Evolutionary conservation across 2,113 vertebrate species (phyloP).

Genomic region (Myotis lucifugus): DNA sequence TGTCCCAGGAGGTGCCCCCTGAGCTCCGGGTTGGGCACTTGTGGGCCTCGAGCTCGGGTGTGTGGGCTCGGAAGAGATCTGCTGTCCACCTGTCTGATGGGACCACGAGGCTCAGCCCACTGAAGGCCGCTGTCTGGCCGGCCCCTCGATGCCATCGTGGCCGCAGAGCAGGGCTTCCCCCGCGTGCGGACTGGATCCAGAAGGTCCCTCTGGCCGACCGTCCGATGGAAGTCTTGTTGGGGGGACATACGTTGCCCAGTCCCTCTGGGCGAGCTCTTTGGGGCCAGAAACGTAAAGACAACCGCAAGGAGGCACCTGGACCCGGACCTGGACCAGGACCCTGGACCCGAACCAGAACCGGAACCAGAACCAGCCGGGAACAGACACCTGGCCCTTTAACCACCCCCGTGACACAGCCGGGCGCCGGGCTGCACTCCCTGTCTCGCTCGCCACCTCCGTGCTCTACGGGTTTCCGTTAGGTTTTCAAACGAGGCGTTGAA

Average conservation of each 20-base stretch:
- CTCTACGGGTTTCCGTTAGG: neutral
- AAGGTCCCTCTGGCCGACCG: neutral
- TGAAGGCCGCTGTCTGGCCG: neutral
- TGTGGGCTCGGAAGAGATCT: neutral
- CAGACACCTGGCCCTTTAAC: neutral
- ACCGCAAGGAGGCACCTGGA: too few species aligned
- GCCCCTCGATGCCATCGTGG: neutral
- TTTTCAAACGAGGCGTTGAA: slow-evolving; percentile 39
- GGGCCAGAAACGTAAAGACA: too few species aligned
- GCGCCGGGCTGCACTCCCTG: neutral
- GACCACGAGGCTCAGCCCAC: neutral
- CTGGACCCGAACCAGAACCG: too few species aligned
- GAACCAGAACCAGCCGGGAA: neutral
- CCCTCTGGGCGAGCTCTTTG: too few species aligned
- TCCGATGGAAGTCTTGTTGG: too few species aligned
- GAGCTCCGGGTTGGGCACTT: neutral
- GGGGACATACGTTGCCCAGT: neutral
- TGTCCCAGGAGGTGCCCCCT: neutral
- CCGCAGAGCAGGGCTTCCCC: neutral
- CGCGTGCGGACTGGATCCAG: neutral
- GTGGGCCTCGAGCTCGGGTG: neutral
- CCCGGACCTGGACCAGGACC: too few species aligned
- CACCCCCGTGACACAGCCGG: neutral
- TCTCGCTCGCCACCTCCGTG: neutral
- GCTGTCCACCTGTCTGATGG: neutral